Base-by-base conservation (phyloP, 2,888 invertebrate species). In the Meganola albula region DNA sequence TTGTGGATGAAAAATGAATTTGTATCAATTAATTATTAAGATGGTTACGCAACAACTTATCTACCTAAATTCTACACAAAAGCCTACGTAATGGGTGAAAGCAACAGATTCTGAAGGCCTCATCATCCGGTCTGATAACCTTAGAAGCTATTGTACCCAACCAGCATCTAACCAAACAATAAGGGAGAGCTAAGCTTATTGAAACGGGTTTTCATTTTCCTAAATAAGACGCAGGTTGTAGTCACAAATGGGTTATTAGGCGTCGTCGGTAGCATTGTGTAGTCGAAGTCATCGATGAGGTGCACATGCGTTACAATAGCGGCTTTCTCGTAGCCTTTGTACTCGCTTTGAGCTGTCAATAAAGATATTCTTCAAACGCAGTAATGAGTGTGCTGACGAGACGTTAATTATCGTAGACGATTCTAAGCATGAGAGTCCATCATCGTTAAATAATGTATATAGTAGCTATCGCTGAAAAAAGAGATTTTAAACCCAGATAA, bases 81-180 rank as follows among this genome's bases (percentile, higher is more conserved):
- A 74, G 66, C 54, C 65, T 44, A 63, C 53, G 69, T 82, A 78
- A 82, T 75, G 50, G 75, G 80, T 77, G 84, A 83, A 83, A 84
- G 82, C 74, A 65, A 62, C 60, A 60, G 68, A 74, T 73, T 69
- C 68, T 67, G 70, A 71, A 75, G 66, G 69, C 72, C 67, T 74
- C 79, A 79, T 80, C 79, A 78, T 74, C 53, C 80, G 83, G 79
- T 83, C 83, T 80, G 82, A 80, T 80, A 79, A 83, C 70, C 77
- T 74, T 73, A 66, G 57, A 58, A 34, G 61, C 74, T 63, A 77
- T 78, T 80, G 79, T 80, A 68, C 58, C 56, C 53, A 56, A 63
- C 57, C 63, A 62, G 62, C 69, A 58, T 65, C 59, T 59, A 60
- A 53, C 57, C 48, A 54, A 63, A 55, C 74, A 72, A 74, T 73